phyloP scores from a whole-genome alignment of 2,797 vertebrate species.

The Pseudochirops corinnae region DNA sequence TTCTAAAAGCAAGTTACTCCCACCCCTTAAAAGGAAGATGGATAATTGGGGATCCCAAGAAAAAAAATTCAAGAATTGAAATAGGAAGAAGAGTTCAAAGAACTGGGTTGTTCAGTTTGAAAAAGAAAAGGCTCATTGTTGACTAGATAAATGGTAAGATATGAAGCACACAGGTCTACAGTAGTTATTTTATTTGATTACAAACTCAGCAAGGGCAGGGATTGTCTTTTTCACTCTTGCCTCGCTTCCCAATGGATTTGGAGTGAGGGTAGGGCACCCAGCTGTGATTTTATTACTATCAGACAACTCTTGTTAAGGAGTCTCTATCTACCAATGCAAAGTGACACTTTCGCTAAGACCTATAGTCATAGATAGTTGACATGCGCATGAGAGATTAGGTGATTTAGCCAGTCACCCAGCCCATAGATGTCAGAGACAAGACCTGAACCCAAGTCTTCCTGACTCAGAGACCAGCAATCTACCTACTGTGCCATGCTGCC shows the following conservation, averaged over 20 bases:
- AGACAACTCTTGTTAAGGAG: background rate
- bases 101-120: constrained; percentile 1
- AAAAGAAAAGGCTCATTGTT: constrained; percentile 15
- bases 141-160: background rate
- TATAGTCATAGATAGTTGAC: background rate
- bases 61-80: constrained; percentile 65
- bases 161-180: background rate
- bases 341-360: background rate
- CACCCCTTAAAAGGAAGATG: constrained; percentile 56
- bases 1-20: constrained; percentile 60
- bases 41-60: constrained; percentile 57
- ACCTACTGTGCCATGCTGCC: background rate
- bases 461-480: background rate
- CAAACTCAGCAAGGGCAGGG: background rate
- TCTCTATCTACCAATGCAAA: background rate
- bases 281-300: background rate
- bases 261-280: background rate
- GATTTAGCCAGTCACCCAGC: background rate
- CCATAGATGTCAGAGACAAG: background rate
- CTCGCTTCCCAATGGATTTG: background rate
- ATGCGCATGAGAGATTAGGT: background rate
- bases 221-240: background rate
- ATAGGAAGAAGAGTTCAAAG: constrained; percentile 47
- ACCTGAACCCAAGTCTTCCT: background rate
- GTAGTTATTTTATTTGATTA: background rate